Evolutionary conservation across 2,888 invertebrate genomes (phyloP), one percentile per base, ranked within the genome.

Genomic region (Zonitis immaculata): DNA sequence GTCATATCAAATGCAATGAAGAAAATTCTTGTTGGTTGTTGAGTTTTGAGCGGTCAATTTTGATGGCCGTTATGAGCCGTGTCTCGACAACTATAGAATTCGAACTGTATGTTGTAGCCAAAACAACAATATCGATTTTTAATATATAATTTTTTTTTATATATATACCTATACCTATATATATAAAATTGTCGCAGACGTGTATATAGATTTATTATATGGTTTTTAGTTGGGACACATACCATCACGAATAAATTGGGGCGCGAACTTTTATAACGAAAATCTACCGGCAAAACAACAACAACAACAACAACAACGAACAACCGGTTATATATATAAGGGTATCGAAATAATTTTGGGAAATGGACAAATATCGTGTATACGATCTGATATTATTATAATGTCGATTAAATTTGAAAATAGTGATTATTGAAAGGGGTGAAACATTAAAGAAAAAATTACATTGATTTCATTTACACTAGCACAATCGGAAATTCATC

Each of bases 401-500:
- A 1, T 35, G 9, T 16, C 3, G 11, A 35, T 18, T 35, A 18
- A 18, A 18, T 35, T 16, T n/a, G n/a, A n/a, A 18, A 35, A 35
- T 18, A 35, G 32, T 32, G 14, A 32, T 32, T 32, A 14, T 32
- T 14, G 35, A 35, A 35, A 32, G 14, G 12, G 28, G 12, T 1
- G 1, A 6, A 4, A 7, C 7, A 32, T 8, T 14, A 14, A 64
- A 61, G 60, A 60, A 60, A 58, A 61, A 64, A n/a, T n/a, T n/a
- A 56, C 61, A 59, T 63, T 57, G 63, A 65, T 65, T 65, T 65
- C 63, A 63, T 64, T 65, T 64, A 58, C 62, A 59, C 65, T 60
- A n/a, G n/a, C 59, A 53, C 60, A 64, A 56, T 58, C 30, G 11
- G 44, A 43, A 49, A n/a, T n/a, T n/a, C n/a, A 44, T 47, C 22